Conservation (phyloP, 2,888 invertebrate genomes). For the Philereme vetulata region DNA sequence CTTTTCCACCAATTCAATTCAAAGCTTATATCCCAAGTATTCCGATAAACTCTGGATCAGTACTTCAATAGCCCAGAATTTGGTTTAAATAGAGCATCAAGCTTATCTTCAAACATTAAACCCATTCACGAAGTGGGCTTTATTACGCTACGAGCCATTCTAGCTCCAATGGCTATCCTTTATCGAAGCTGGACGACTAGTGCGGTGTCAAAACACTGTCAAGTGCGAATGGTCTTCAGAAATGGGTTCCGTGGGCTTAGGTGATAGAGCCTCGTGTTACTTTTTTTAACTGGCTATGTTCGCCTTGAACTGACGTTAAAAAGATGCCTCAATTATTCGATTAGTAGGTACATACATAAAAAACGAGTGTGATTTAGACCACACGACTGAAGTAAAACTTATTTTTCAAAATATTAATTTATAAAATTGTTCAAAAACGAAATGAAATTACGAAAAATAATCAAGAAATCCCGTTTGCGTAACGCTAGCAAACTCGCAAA, state of each 20-base stretch:
- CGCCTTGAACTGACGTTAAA: too few species aligned
- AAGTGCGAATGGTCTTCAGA: conserved; percentile 1
- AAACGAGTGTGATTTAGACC: too few species aligned
- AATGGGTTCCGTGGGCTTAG: conserved; percentile 1
- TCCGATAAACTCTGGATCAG: conserved; percentile 15
- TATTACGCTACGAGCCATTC: conserved; percentile 21
- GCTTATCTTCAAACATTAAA: conserved; percentile 28
- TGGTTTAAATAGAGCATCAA: conserved; percentile 18
- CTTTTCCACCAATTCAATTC: background rate
- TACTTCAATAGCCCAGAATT: conserved; percentile 17
- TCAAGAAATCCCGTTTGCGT: too few species aligned
- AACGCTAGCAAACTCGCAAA: too few species aligned
- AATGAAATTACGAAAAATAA: too few species aligned
- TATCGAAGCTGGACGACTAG: conserved; percentile 18
- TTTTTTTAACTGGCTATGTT: too few species aligned
- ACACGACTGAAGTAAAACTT: too few species aligned
- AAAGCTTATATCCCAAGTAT: background rate
- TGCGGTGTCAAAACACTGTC: conserved; percentile 13
- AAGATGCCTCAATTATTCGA: too few species aligned
- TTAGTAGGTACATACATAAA: too few species aligned
- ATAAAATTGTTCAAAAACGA: too few species aligned
- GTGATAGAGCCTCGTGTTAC: too few species aligned
- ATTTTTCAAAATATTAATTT: too few species aligned
- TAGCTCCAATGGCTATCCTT: conserved; percentile 20
- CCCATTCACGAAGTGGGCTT: conserved; percentile 26